A percentile compares a stretch with the other conserved stretches of the same genome.
phyloP scores from a whole-genome alignment of 2,888 invertebrate genomes.

The Melanostoma scalare region DNA sequence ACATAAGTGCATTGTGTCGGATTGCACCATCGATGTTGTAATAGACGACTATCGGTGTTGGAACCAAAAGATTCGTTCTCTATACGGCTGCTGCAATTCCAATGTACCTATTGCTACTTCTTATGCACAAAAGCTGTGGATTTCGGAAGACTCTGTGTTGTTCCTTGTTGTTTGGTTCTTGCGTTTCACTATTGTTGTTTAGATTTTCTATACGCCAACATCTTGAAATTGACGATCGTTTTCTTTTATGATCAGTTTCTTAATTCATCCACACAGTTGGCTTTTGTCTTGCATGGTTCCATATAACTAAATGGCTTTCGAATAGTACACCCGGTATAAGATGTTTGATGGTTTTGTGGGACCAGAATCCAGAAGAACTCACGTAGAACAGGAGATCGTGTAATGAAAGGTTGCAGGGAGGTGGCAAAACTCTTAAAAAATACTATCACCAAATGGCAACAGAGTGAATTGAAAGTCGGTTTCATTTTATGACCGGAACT shows the following conservation, averaged over 20 bases:
- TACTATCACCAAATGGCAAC: too few species aligned
- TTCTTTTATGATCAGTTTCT: slow-evolving; percentile 66
- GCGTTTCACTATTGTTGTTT: slow-evolving; percentile 9
- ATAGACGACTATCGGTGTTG: slow-evolving; percentile 61
- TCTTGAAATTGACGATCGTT: slow-evolving; percentile 63
- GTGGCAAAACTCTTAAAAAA: too few species aligned
- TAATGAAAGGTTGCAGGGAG: too few species aligned
- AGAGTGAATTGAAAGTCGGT: too few species aligned
- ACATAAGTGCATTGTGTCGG: slow-evolving; percentile 58
- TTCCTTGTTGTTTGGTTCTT: slow-evolving; percentile 31
- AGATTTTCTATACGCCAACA: slow-evolving; percentile 22
- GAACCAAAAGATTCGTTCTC: slow-evolving; percentile 26
- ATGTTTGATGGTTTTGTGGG: too few species aligned
- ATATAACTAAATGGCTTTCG: slow-evolving; percentile 4
- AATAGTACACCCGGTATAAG: background rate
- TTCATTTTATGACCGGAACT: too few species aligned
- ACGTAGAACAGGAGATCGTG: too few species aligned
- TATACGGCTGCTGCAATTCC: slow-evolving; percentile 15
- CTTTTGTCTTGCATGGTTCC: slow-evolving; percentile 41
- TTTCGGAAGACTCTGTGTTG: slow-evolving; percentile 55
- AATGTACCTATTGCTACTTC: slow-evolving; percentile 1
- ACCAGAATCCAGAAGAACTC: too few species aligned
- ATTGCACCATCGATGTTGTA: slow-evolving; percentile 73
- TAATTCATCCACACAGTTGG: slow-evolving; percentile 52
- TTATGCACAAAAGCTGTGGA: slow-evolving; percentile 32